These are phyloP conservation scores for Mythimna pallens DNA, from an alignment of 2,888 invertebrate species.

Conservation along the genomic window DNA sequence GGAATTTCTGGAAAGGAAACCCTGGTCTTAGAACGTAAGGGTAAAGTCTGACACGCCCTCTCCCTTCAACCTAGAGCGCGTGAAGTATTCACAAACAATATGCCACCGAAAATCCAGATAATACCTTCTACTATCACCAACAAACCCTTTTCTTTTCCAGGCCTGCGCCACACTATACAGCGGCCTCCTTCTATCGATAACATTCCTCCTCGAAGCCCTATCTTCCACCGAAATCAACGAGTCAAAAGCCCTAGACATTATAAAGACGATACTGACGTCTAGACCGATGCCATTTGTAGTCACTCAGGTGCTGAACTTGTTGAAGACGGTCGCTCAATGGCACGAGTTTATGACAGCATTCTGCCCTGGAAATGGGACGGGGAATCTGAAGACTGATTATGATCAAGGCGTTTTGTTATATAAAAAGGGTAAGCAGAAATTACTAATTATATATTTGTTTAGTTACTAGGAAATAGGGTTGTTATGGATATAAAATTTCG, in stretches of 20 bases:
- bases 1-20: too few species aligned
- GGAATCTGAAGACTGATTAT: constrained; percentile 82
- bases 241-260: constrained; percentile 62
- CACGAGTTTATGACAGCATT: constrained; percentile 64
- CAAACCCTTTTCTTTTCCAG: constrained; percentile 72
- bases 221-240: constrained; percentile 28
- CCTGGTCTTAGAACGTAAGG: too few species aligned
- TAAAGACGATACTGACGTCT: constrained; percentile 73
- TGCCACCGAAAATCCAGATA: not conserved
- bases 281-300: constrained; percentile 77
- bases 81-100: too few species aligned
- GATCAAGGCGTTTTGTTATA: constrained; percentile 85
- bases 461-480: not conserved
- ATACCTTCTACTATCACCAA: not conserved
- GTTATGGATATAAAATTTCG: too few species aligned
- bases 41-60: too few species aligned
- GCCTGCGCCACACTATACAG: constrained; percentile 80
- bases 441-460: not conserved
- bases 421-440: constrained; percentile 78
- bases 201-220: constrained; percentile 57
- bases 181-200: constrained; percentile 76
- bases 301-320: constrained; percentile 66
- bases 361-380: constrained; percentile 72
- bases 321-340: constrained; percentile 63
- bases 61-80: too few species aligned